These are phyloP conservation scores for Myotis brandtii DNA, from an alignment of 2,113 vertebrate genomes.

Conservation along the genomic window DNA sequence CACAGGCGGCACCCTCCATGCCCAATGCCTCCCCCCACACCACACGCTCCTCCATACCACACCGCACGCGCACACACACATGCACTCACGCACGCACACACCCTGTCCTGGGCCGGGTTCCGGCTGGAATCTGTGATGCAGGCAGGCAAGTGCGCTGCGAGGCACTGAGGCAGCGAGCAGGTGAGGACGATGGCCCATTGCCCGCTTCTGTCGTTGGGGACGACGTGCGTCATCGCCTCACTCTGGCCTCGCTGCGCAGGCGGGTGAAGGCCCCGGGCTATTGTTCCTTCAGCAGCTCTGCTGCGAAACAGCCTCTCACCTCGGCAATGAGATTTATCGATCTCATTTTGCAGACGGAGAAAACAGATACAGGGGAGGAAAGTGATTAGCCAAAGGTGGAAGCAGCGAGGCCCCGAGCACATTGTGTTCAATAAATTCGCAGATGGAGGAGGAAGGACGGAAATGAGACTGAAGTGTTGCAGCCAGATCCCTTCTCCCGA, in stretches of 20 bases:
- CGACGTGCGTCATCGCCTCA: rapidly evolving
- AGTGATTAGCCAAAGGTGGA: neutral
- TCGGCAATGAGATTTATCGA: neutral
- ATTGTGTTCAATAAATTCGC: neutral
- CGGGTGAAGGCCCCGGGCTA: neutral
- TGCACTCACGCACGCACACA: neutral
- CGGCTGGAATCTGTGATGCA: neutral
- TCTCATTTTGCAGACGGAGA: constrained; percentile 47
- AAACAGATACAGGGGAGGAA: neutral
- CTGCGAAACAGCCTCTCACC: neutral
- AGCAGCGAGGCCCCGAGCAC: neutral
- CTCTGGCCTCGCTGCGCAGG: rapidly evolving
- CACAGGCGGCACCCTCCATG: no score
- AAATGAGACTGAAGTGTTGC: neutral
- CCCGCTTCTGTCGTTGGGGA: neutral
- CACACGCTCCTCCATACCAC: neutral
- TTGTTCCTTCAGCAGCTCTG: neutral
- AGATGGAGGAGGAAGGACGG: neutral
- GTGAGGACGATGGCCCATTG: neutral
- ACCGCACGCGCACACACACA: neutral
- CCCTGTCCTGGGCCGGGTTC: neutral
- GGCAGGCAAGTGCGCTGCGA: neutral
- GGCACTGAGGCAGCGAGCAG: neutral
- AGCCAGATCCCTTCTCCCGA: neutral
- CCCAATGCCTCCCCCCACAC: neutral